Conservation (phyloP, 2,888 invertebrate genomes). For the Cylindroiulus punctatus region DNA sequence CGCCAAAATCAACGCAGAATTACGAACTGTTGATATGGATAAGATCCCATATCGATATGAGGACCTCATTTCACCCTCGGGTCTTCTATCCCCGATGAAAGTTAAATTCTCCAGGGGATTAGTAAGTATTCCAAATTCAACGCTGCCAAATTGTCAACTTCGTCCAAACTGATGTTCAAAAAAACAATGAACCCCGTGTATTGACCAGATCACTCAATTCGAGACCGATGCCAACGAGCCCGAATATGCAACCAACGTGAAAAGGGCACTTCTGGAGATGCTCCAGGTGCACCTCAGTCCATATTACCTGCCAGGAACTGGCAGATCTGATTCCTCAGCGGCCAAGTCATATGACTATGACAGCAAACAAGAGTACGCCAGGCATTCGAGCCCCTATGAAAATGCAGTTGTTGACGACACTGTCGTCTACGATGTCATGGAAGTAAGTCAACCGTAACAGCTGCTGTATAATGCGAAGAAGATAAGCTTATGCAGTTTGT, state of each 20-base stretch:
- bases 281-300: neutral
- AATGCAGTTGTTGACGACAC: neutral
- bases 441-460: constrained; percentile 9
- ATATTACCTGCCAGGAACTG: neutral
- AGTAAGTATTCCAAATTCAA: constrained; percentile 20
- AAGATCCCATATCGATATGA: neutral
- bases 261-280: constrained; percentile 14
- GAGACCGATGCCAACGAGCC: constrained; percentile 20
- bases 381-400: neutral
- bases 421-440: constrained; percentile 13
- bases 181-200: too few relatives aligned
- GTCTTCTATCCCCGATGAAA: neutral
- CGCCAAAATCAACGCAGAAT: constrained; percentile 12
- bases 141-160: too few relatives aligned
- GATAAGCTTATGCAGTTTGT: neutral
- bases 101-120: constrained; percentile 23
- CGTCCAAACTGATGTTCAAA: too few relatives aligned
- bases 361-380: too few relatives aligned
- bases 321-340: neutral
- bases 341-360: neutral
- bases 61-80: neutral
- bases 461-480: neutral
- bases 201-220: constrained; percentile 12
- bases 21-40: constrained; percentile 49
- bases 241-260: constrained; percentile 41